Evolutionary conservation across 2,797 vertebrate species (phyloP).

Genomic region (Sebastes cheni): DNA sequence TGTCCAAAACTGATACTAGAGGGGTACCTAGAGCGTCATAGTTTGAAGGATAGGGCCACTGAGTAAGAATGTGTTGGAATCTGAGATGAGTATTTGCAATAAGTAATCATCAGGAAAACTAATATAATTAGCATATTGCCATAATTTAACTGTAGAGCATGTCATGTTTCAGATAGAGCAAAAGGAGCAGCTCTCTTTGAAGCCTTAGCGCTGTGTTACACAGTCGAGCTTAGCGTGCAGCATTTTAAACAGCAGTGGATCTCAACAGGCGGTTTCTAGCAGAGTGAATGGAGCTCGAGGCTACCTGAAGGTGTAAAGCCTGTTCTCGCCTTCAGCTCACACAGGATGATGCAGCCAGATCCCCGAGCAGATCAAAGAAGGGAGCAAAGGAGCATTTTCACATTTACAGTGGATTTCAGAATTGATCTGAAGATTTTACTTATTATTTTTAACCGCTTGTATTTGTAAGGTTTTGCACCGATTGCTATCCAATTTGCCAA

Average conservation of each 20-base stretch:
- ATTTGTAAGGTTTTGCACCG: not conserved
- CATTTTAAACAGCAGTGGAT: slow-evolving; percentile 63
- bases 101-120: not conserved
- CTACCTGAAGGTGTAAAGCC: slow-evolving; percentile 50
- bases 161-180: slow-evolving; percentile 10
- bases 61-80: not conserved
- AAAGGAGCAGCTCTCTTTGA: slow-evolving; percentile 52
- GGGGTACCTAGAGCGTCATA: fast-evolving
- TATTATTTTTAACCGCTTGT: not conserved
- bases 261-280: slow-evolving; percentile 51
- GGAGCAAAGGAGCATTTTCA: slow-evolving; percentile 10
- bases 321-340: slow-evolving; percentile 40
- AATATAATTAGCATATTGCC: not conserved
- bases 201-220: slow-evolving; percentile 49
- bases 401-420: not conserved
- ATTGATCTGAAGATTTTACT: slow-evolving; percentile 3
- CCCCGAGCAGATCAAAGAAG: slow-evolving; percentile 30
- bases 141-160: too few relatives aligned
- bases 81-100: not conserved
- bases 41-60: not conserved
- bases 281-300: slow-evolving; percentile 40
- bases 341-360: slow-evolving; percentile 26
- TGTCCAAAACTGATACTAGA: not conserved
- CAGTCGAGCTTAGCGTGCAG: slow-evolving; percentile 54
- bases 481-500: not conserved